Evolutionary conservation across 2,888 invertebrate genomes (phyloP).

Genomic region (Eupithecia exiguata): DNA sequence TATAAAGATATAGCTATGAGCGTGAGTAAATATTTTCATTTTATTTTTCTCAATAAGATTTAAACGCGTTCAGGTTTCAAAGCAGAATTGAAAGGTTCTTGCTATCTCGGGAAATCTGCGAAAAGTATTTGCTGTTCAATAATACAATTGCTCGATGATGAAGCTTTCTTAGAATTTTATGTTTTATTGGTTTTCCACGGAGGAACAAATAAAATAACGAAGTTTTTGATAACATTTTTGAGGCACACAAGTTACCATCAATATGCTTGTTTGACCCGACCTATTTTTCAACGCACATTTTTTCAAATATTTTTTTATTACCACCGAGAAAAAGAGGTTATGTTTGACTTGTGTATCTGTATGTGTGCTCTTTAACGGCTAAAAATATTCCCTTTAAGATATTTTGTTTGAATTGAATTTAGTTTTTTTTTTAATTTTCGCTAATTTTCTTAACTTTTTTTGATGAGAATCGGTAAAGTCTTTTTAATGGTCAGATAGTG

Average conservation of each 20-base stretch:
- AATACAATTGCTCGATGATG: neutral
- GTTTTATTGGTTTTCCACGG: neutral
- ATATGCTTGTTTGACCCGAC: too few species aligned
- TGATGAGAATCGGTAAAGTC: too few species aligned
- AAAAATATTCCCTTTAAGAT: too few species aligned
- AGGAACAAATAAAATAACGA: neutral
- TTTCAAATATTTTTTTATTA: neutral
- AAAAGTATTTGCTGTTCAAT: conserved; percentile 8
- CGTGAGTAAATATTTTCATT: neutral
- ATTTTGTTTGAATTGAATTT: neutral
- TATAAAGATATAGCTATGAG: neutral
- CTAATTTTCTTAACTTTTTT: neutral
- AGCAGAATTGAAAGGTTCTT: conserved; percentile 4
- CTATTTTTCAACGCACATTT: too few species aligned
- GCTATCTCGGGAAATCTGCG: conserved; percentile 6
- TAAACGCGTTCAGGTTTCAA: neutral
- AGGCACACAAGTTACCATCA: too few species aligned
- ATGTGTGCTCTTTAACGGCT: too few species aligned
- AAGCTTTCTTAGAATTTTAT: neutral
- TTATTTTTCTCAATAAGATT: conserved; percentile 1
- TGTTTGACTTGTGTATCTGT: too few species aligned
- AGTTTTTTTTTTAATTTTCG: too few species aligned
- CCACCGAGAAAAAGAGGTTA: too few species aligned
- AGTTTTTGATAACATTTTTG: neutral
- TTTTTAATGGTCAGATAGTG: neutral